phyloP scores from a whole-genome alignment of 2,113 vertebrate genomes.

The Uropsilus gracilis region DNA sequence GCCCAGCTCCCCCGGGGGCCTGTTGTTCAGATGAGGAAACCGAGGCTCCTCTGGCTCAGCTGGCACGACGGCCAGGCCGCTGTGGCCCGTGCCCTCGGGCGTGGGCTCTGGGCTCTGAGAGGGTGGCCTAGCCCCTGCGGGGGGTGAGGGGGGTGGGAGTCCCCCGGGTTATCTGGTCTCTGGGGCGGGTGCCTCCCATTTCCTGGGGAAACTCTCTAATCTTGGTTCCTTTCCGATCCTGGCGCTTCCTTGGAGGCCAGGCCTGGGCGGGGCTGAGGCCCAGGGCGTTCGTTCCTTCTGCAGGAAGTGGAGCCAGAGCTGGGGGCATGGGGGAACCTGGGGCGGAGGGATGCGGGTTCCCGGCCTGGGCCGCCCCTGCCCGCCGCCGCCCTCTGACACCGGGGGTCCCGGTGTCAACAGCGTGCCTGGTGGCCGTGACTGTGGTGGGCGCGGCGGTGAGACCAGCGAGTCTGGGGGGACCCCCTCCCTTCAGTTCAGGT shows the following conservation, averaged over 20 bases:
- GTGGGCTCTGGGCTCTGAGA: neutral
- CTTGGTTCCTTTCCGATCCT: conserved; percentile 22
- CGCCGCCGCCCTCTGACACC: too few relatives aligned
- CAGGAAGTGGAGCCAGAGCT: neutral
- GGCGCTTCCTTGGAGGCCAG: conserved; percentile 35
- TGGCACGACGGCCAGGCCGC: neutral
- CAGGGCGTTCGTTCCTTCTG: neutral
- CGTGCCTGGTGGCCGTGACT: too few relatives aligned
- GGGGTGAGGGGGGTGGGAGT: neutral
- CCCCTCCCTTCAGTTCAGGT: neutral
- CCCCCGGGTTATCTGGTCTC: conserved; percentile 10
- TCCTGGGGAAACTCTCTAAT: conserved; percentile 75
- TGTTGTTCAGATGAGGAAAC: neutral
- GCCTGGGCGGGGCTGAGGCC: neutral
- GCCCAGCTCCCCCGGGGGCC: neutral
- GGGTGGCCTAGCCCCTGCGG: neutral
- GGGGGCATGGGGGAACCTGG: neutral
- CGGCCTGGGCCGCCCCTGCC: neutral
- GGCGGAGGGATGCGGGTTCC: too few relatives aligned
- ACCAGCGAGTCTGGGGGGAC: accelerated
- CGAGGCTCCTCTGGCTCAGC: neutral
- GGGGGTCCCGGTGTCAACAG: too few relatives aligned
- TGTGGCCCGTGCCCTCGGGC: neutral
- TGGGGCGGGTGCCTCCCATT: neutral
- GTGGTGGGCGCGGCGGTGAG: too few relatives aligned